A percentile compares a stretch with the other conserved stretches of the same genome.
Evolutionary conservation across 2,113 vertebrate genomes (phyloP).

Genomic region (Clupea harengus): DNA sequence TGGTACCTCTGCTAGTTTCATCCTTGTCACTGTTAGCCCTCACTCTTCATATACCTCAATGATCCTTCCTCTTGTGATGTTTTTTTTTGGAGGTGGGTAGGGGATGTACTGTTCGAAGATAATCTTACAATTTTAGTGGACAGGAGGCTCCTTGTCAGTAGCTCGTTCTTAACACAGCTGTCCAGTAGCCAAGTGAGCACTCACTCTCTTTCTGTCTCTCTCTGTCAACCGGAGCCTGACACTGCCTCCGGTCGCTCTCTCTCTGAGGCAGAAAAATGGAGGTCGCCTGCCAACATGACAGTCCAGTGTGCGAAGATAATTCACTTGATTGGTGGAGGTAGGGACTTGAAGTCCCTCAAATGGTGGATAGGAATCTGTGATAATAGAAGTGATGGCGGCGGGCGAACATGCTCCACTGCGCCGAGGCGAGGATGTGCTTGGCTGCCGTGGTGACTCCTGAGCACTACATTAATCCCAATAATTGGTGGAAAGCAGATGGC

Average conservation of each 20-base stretch:
- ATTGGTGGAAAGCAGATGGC: constrained; percentile 42
- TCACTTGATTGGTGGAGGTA: constrained; percentile 40
- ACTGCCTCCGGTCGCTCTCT: neutral
- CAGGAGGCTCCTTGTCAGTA: neutral
- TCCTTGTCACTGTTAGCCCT: neutral
- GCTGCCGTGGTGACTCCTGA: constrained; percentile 22
- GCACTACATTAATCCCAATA: constrained; percentile 45
- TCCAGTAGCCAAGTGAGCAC: neutral
- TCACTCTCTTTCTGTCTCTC: neutral
- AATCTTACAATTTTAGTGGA: constrained; percentile 14
- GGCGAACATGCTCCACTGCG: neutral
- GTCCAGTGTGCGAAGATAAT: constrained; percentile 30
- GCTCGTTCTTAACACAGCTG: neutral
- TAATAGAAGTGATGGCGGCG: constrained; percentile 39
- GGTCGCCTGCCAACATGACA: neutral
- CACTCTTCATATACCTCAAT: neutral
- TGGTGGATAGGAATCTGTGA: constrained; percentile 24
- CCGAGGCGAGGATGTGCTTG: constrained; percentile 29
- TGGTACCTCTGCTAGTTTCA: neutral
- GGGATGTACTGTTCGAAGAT: neutral
- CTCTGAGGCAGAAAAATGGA: neutral
- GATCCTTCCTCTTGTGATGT: neutral
- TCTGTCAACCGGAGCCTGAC: neutral
- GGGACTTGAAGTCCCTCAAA: constrained; percentile 24
- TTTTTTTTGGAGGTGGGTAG: neutral